Conservation (phyloP, 2,888 invertebrate genomes). For the Rhyacophila evoluta region DNA sequence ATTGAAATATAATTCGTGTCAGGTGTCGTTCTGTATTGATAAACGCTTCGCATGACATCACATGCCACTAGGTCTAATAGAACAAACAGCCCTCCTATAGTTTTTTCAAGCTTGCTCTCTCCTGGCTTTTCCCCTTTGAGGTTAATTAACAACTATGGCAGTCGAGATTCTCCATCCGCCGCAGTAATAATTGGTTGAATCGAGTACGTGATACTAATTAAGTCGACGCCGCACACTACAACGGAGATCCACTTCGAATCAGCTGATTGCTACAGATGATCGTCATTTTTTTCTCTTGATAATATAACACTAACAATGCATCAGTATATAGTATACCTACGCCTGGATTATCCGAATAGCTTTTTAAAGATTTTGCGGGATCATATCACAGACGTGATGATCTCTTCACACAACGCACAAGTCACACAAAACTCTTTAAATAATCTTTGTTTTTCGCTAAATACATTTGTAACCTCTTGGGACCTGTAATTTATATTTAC, state of each 20-base stretch:
- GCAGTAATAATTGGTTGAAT: constrained; percentile 37
- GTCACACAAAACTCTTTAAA: no score
- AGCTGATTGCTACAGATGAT: background rate
- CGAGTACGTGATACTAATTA: constrained; percentile 30
- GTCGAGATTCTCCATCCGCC: background rate
- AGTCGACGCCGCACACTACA: constrained; percentile 7
- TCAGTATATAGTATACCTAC: no score
- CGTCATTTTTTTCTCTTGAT: background rate
- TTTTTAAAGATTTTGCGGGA: no score
- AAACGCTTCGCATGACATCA: background rate
- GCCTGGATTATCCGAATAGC: no score
- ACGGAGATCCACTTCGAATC: background rate
- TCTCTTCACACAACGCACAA: no score
- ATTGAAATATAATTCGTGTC: no score
- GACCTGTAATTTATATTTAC: no score
- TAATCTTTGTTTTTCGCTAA: no score
- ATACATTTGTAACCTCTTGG: no score
- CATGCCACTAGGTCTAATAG: no score
- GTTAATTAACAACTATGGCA: background rate
- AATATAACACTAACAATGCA: no score
- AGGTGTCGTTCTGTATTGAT: background rate
- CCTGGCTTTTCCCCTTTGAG: constrained; percentile 8
- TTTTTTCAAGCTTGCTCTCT: background rate
- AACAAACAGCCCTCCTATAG: background rate
- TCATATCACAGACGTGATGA: no score